These are phyloP conservation scores for Menidia menidia DNA, from an alignment of 2,797 vertebrate genomes.

Conservation along the genomic window DNA sequence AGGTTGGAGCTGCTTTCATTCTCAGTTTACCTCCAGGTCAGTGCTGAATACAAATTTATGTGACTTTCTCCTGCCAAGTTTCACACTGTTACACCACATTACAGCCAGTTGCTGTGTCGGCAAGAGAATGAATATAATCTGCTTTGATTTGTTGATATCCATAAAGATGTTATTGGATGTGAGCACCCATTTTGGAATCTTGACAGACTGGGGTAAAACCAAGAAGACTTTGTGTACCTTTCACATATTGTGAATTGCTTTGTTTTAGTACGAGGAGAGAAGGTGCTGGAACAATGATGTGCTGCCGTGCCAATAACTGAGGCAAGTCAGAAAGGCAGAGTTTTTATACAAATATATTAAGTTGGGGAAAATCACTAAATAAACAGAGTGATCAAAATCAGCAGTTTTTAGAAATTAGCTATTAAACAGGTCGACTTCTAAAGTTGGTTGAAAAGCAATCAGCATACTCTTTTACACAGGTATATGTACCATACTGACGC, in stretches of 20 bases:
- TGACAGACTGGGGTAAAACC: conserved; percentile 26
- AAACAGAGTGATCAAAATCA: conserved; percentile 4
- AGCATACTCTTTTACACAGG: not conserved
- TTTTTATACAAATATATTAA: conserved; percentile 27
- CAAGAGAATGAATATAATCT: conserved; percentile 35
- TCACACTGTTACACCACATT: conserved; percentile 39
- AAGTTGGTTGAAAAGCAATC: not conserved
- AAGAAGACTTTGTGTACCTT: conserved; percentile 32
- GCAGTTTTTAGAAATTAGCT: conserved; percentile 2
- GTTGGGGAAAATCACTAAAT: conserved; percentile 16
- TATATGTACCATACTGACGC: not conserved
- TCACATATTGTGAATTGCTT: conserved; percentile 20
- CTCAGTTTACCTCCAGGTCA: conserved; percentile 22
- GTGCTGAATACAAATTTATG: conserved; percentile 45
- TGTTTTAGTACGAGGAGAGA: conserved; percentile 22
- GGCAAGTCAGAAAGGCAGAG: conserved; percentile 9
- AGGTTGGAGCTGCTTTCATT: conserved; percentile 37
- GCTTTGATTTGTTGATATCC: conserved; percentile 49
- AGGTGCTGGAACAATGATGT: conserved; percentile 19
- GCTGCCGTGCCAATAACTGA: conserved; percentile 20
- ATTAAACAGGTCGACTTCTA: conserved; percentile 4
- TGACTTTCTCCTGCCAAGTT: conserved; percentile 44
- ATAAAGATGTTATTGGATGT: conserved; percentile 48
- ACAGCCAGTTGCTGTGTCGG: conserved; percentile 24
- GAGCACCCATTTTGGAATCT: conserved; percentile 37